phyloP scores from a whole-genome alignment of 2,113 vertebrate species.

The Pterophyllum scalare region DNA sequence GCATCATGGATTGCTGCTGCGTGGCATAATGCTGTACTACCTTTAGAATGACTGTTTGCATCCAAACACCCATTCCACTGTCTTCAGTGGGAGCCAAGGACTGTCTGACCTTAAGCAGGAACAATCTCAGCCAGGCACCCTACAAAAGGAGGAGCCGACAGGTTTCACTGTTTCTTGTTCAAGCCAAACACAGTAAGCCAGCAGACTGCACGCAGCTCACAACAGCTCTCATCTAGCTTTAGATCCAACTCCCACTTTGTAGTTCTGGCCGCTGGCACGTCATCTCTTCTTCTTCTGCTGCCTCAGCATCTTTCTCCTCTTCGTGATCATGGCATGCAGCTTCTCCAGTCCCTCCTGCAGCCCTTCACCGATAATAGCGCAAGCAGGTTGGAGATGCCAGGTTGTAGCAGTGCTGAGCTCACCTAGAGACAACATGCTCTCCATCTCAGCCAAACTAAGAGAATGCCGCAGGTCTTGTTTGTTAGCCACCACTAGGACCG shows the following conservation, averaged over 20 bases:
- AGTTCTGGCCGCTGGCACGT: background rate
- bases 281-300: slow-evolving; percentile 97
- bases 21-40: slow-evolving; percentile 33
- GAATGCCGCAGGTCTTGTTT: slow-evolving; percentile 95
- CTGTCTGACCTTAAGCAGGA: slow-evolving; percentile 21
- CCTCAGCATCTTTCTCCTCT: slow-evolving; percentile 89
- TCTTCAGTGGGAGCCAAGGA: background rate
- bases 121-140: slow-evolving; percentile 47
- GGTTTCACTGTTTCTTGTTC: background rate
- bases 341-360: slow-evolving; percentile 93
- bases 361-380: slow-evolving; percentile 95
- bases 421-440: slow-evolving; percentile 87
- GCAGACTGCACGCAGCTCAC: background rate
- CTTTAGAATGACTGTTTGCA: slow-evolving; percentile 1
- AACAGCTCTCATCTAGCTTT: background rate
- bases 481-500: slow-evolving; percentile 94
- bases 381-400: slow-evolving; percentile 94
- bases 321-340: slow-evolving; percentile 92
- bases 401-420: slow-evolving; percentile 90
- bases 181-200: slow-evolving; percentile 4
- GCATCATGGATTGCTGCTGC: slow-evolving; percentile 4
- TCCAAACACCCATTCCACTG: slow-evolving; percentile 37
- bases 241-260: background rate
- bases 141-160: background rate
- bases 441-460: slow-evolving; percentile 87